Evolutionary conservation across 2,888 invertebrate genomes (phyloP).

Genomic region (Melinaea marsaeus): DNA sequence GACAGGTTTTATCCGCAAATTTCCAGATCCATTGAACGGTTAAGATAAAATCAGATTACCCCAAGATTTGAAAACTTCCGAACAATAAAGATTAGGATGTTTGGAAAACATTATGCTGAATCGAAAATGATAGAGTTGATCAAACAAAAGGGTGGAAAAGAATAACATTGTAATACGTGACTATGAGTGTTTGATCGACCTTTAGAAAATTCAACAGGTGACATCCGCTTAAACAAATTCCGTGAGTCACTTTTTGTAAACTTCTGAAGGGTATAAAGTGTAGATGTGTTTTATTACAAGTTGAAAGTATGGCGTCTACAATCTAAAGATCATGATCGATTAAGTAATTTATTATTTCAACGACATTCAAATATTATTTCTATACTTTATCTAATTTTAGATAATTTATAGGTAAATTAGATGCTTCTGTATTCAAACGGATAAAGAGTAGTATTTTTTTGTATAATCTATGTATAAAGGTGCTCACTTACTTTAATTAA

Average conservation of each 20-base stretch:
- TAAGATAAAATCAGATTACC: neutral
- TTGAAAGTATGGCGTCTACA: neutral
- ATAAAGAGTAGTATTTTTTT: no score
- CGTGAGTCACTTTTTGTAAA: constrained; percentile 39
- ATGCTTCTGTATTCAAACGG: no score
- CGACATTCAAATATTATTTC: no score
- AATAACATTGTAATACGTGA: constrained; percentile 34
- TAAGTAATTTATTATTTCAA: no score
- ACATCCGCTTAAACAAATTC: constrained; percentile 46
- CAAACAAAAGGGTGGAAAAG: constrained; percentile 35
- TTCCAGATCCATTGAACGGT: no score
- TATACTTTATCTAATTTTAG: no score
- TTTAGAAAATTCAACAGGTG: constrained; percentile 46
- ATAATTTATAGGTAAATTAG: no score
- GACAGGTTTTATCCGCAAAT: no score
- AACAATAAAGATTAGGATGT: constrained; percentile 13
- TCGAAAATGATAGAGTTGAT: constrained; percentile 32
- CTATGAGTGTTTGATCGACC: constrained; percentile 52
- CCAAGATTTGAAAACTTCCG: constrained; percentile 4
- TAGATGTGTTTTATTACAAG: neutral
- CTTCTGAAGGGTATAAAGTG: constrained; percentile 3
- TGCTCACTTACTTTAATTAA: no score
- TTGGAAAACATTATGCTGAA: constrained; percentile 27
- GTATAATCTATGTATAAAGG: no score
- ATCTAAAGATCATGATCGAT: no score